Evolutionary conservation across 2,797 vertebrate genomes (phyloP).

Genomic region (Euthynnus affinis): DNA sequence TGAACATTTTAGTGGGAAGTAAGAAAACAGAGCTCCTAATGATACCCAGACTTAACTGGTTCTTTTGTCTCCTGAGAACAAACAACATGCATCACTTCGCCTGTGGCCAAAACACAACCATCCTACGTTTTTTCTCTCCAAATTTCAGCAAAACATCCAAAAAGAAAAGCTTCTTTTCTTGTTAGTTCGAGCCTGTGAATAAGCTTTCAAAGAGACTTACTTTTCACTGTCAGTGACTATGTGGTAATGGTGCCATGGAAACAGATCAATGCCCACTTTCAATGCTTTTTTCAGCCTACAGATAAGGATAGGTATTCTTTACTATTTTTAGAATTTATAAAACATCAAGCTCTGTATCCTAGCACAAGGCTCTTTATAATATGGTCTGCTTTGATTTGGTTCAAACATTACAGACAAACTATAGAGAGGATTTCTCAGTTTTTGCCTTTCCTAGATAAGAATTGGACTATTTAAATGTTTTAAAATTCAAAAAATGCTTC

Average conservation of each 20-base stretch:
- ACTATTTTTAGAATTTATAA: constrained; percentile 64
- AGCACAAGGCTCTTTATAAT: background rate
- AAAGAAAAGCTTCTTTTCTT: constrained; percentile 45
- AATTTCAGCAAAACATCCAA: constrained; percentile 29
- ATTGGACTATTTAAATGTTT: background rate
- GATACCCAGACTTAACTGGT: constrained; percentile 31
- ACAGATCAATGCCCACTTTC: constrained; percentile 76
- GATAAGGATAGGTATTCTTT: constrained; percentile 32
- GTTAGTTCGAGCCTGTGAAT: constrained; percentile 24
- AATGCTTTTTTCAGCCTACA: constrained; percentile 57
- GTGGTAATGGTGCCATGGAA: constrained; percentile 75
- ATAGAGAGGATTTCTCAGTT: background rate
- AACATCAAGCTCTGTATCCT: constrained; percentile 31
- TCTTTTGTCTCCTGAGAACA: constrained; percentile 57
- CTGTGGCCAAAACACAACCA: constrained; percentile 56
- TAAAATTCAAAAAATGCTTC: background rate
- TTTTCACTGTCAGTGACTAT: constrained; percentile 81
- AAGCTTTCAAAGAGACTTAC: constrained; percentile 45
- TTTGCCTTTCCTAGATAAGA: background rate
- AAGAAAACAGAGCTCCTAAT: constrained; percentile 39
- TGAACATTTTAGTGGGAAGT: constrained; percentile 18
- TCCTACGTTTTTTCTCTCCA: constrained; percentile 23
- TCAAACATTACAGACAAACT: background rate
- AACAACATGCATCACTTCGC: constrained; percentile 53
- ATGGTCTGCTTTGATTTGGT: background rate